Percentiles rank a stretch among this genome's conserved stretches.
phyloP scores from a whole-genome alignment of 37 sponge, comb jelly and placozoan genomes.

The Agelas oroides region DNA sequence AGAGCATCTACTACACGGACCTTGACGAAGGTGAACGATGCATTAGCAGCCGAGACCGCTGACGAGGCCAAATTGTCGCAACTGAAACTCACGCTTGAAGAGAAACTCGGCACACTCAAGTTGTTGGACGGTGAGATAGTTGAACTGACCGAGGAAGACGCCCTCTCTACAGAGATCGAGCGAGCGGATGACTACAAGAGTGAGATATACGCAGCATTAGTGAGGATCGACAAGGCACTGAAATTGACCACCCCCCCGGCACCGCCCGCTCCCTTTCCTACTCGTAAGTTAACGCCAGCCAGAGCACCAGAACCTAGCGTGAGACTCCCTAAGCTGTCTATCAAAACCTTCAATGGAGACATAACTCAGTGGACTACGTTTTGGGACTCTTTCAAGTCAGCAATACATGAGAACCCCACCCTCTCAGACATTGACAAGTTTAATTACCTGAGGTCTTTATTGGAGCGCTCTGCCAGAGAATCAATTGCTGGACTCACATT shows the following conservation, averaged over 20 bases:
- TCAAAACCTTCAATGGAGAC: slow-evolving; percentile 20
- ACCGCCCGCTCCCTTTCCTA: not conserved
- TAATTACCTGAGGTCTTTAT: slow-evolving; percentile 11
- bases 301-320: slow-evolving; percentile 4
- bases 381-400: slow-evolving; percentile 20
- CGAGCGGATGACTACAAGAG: slow-evolving; percentile 17
- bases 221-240: not conserved
- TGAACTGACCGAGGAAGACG: slow-evolving; percentile 18
- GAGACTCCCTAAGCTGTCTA: slow-evolving; percentile 8
- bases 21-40: slow-evolving; percentile 5
- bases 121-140: slow-evolving; percentile 16
- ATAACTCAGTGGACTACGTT: slow-evolving; percentile 11
- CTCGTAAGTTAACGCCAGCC: not conserved
- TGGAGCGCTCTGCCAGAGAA: slow-evolving; percentile 5
- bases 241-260: not conserved
- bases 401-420: slow-evolving; percentile 9
- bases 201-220: not conserved
- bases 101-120: slow-evolving; percentile 30
- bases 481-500: not conserved
- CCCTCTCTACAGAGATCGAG: slow-evolving; percentile 1
- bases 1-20: slow-evolving; percentile 1
- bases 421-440: slow-evolving; percentile 26
- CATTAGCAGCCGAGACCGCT: not conserved
- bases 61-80: not conserved
- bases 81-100: slow-evolving; percentile 14